Percentiles rank a stretch among this genome's conserved stretches.
phyloP scores from a whole-genome alignment of 2,888 invertebrate species.

The Spicauda simplicius region DNA sequence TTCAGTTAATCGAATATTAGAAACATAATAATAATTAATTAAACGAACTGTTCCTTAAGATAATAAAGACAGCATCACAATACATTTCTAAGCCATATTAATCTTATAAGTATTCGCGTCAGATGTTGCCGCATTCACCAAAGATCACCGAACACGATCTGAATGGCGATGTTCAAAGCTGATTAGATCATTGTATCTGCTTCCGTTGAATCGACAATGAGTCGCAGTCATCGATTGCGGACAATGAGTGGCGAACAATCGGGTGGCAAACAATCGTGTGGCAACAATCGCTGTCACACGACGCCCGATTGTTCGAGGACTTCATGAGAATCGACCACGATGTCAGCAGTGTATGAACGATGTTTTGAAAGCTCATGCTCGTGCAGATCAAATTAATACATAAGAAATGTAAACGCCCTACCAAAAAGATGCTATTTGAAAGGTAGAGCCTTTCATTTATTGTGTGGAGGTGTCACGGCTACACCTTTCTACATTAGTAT shows the following conservation, averaged over 20 bases:
- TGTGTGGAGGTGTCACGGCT: no score
- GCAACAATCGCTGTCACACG: constrained; percentile 5
- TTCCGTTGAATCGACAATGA: constrained; percentile 26
- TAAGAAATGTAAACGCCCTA: no score
- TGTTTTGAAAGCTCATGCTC: neutral
- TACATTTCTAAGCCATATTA: neutral
- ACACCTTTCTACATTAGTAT: no score
- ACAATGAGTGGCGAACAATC: constrained; percentile 3
- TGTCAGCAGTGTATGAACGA: neutral
- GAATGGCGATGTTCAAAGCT: constrained; percentile 17
- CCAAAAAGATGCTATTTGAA: no score
- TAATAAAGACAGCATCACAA: neutral
- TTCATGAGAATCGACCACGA: neutral
- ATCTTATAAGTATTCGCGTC: neutral
- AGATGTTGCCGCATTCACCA: neutral
- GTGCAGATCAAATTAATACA: no score
- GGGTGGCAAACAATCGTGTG: neutral
- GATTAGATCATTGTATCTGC: constrained; percentile 23
- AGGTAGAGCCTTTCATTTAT: no score
- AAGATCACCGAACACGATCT: constrained; percentile 1
- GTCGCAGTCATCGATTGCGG: constrained; percentile 18
- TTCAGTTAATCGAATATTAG: no score
- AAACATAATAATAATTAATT: no score
- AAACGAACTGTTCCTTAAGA: neutral
- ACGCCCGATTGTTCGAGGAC: neutral